A percentile compares a stretch with the other conserved stretches of the same genome.
Evolutionary conservation across 2,888 invertebrate genomes (phyloP).

Genomic region (Lithophane socia): DNA sequence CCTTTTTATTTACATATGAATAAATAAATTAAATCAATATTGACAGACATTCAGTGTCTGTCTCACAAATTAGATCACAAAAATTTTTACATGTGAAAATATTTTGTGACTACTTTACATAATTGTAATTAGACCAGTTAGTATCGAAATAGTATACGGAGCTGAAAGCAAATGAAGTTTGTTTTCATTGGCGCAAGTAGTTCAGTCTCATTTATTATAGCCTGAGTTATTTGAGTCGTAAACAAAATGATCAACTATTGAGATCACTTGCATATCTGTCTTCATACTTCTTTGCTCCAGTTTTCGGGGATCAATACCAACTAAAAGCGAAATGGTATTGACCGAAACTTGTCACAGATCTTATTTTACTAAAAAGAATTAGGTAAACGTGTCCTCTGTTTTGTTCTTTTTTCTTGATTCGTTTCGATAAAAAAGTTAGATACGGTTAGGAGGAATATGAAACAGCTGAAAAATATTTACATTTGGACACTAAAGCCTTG

Average conservation of each 20-base stretch:
- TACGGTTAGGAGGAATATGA: neutral
- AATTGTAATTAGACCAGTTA: constrained; percentile 4
- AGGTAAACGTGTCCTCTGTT: neutral
- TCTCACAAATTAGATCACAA: too few species aligned
- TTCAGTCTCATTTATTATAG: constrained; percentile 33
- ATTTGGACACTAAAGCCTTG: neutral
- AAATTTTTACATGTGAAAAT: neutral
- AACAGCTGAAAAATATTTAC: neutral
- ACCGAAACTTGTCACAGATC: neutral
- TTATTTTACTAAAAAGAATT: neutral
- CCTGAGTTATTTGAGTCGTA: constrained; percentile 13
- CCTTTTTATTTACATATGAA: too few species aligned
- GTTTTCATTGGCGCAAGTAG: constrained; percentile 36
- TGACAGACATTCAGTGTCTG: neutral
- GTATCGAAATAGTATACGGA: constrained; percentile 18
- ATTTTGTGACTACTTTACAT: neutral
- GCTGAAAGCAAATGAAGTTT: constrained; percentile 15
- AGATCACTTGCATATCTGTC: neutral
- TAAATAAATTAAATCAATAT: neutral
- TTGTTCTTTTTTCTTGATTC: neutral
- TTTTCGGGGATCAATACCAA: constrained; percentile 18
- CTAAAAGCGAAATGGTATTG: neutral
- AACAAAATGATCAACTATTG: constrained; percentile 44
- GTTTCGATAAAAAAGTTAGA: neutral
- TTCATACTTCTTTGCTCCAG: constrained; percentile 3